A percentile compares a stretch with the other conserved stretches of the same genome.
Evolutionary conservation across 2,113 vertebrate genomes (phyloP).

Genomic region (Turnix velox): DNA sequence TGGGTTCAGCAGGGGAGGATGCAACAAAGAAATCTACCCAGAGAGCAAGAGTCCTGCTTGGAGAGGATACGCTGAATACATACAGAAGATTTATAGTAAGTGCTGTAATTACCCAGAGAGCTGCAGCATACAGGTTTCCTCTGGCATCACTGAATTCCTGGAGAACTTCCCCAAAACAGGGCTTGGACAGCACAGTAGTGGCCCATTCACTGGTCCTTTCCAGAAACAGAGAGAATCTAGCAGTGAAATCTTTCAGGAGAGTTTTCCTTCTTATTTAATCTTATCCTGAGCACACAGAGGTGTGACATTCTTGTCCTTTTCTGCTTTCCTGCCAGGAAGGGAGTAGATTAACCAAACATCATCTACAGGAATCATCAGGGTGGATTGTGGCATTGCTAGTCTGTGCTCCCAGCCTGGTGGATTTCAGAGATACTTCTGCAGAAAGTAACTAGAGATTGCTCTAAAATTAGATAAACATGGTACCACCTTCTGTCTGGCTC

Average conservation of each 20-base stretch:
- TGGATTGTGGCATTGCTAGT: not conserved
- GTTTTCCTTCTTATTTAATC: not conserved
- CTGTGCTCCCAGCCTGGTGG: not conserved
- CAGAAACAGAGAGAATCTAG: not conserved
- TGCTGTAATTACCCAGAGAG: not conserved
- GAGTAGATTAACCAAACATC: not conserved
- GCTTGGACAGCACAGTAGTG: not conserved
- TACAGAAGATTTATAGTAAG: not conserved
- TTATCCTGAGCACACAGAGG: not conserved
- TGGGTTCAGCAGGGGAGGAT: not conserved
- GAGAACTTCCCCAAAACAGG: not conserved
- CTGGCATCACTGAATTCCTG: not conserved
- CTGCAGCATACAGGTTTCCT: not conserved
- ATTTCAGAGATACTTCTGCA: not conserved
- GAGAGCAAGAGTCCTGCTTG: not conserved
- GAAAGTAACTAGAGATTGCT: not conserved
- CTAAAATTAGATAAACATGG: not conserved
- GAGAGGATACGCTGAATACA: not conserved
- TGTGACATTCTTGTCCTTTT: not conserved
- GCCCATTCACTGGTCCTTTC: not conserved
- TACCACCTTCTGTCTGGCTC: not conserved
- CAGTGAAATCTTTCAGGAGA: not conserved
- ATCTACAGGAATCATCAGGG: fast-evolving
- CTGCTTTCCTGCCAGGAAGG: not conserved
- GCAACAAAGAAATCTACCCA: not conserved